These are phyloP conservation scores for Zonitis immaculata DNA, from an alignment of 2,888 invertebrate species.

Conservation along the genomic window DNA sequence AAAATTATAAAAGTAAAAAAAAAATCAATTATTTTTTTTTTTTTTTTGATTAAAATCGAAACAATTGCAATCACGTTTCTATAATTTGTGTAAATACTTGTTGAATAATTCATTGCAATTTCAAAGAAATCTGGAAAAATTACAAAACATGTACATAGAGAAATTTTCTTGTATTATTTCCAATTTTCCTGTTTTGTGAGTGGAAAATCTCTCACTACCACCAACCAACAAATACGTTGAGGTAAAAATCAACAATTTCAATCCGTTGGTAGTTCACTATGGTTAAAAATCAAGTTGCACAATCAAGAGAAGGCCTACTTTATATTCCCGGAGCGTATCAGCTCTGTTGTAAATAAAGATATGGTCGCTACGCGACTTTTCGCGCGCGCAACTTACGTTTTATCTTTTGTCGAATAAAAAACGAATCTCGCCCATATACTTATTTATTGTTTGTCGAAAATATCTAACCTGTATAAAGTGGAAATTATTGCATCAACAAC, in stretches of 20 bases:
- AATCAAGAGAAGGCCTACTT: slow-evolving; percentile 47
- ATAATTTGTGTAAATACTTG: neutral
- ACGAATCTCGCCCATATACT: too few relatives aligned
- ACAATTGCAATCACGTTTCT: neutral
- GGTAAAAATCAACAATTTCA: slow-evolving; percentile 40
- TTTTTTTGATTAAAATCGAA: neutral
- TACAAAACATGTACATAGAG: too few relatives aligned
- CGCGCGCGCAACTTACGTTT: neutral
- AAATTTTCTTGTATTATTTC: slow-evolving; percentile 21
- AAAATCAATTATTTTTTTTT: neutral
- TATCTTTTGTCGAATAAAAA: neutral
- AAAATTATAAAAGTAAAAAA: neutral
- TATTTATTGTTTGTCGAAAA: too few relatives aligned
- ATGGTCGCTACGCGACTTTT: slow-evolving; percentile 41
- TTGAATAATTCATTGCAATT: slow-evolving; percentile 14
- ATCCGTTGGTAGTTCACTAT: slow-evolving; percentile 40
- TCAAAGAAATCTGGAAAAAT: neutral
- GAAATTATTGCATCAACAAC: neutral
- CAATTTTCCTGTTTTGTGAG: slow-evolving; percentile 31
- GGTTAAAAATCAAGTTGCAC: slow-evolving; percentile 51
- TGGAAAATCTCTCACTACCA: slow-evolving; percentile 38
- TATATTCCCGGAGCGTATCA: slow-evolving; percentile 43
- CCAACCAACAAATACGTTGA: neutral
- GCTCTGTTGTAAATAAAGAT: slow-evolving; percentile 51
- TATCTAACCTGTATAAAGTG: too few relatives aligned